Conservation (phyloP, 2,888 invertebrate genomes). For the Cetonia aurata region DNA sequence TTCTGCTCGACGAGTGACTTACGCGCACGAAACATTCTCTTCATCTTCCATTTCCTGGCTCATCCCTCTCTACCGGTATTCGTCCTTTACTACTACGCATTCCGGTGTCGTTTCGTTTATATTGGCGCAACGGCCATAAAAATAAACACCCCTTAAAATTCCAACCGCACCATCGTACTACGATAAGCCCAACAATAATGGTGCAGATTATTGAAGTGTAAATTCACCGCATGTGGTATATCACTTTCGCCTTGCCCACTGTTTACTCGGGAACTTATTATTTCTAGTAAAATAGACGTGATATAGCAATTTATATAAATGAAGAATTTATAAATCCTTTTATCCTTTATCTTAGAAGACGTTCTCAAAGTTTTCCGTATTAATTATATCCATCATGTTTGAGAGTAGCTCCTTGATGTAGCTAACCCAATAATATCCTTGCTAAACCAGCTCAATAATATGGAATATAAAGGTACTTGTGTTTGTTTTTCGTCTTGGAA, state of each 20-base stretch:
- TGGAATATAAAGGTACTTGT: too few relatives aligned
- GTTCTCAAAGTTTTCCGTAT: too few relatives aligned
- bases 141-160: conserved; percentile 36
- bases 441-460: too few relatives aligned
- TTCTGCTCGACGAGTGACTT: conserved; percentile 38
- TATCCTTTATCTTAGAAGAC: too few relatives aligned
- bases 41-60: conserved; percentile 7
- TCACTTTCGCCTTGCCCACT: conserved; percentile 10
- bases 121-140: conserved; percentile 3
- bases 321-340: too few relatives aligned
- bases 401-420: too few relatives aligned
- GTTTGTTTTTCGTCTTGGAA: too few relatives aligned
- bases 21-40: conserved; percentile 29
- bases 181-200: conserved; percentile 36
- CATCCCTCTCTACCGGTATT: not conserved
- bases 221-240: conserved; percentile 23
- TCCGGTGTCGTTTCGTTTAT: conserved; percentile 20
- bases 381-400: too few relatives aligned
- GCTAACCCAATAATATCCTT: too few relatives aligned
- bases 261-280: too few relatives aligned
- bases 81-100: not conserved
- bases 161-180: conserved; percentile 7
- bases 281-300: too few relatives aligned
- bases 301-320: too few relatives aligned
- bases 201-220: conserved; percentile 28